A percentile compares a stretch with the other conserved stretches of the same genome.
These are phyloP conservation scores for Spinibarbus caldwelli DNA, from an alignment of 2,797 vertebrate species.

Conservation along the genomic window DNA sequence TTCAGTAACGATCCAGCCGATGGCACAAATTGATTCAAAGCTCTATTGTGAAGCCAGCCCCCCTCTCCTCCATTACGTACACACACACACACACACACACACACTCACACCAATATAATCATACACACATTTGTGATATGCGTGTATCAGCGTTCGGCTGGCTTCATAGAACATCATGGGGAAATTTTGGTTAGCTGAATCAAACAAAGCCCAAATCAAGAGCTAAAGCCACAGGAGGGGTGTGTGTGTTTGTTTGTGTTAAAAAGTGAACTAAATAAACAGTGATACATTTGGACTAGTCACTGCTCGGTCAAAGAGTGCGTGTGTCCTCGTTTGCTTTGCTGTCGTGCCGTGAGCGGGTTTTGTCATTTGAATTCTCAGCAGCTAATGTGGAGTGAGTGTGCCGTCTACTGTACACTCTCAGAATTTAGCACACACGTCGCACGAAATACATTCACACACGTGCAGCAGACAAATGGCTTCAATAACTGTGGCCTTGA, in stretches of 20 bases:
- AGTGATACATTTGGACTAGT: conserved; percentile 72
- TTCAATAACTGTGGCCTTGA: conserved; percentile 14
- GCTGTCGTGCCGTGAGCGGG: conserved; percentile 17
- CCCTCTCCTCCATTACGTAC: conserved; percentile 1
- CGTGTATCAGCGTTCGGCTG: conserved; percentile 53
- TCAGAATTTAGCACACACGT: conserved; percentile 52
- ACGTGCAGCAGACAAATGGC: not conserved
- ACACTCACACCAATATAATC: conserved; percentile 9
- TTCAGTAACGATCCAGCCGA: conserved; percentile 68
- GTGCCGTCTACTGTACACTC: conserved; percentile 74
- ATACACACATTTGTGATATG: conserved; percentile 65
- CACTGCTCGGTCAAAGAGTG: conserved; percentile 80
- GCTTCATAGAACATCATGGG: conserved; percentile 57
- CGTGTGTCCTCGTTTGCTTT: conserved; percentile 52
- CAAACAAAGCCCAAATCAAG: conserved; percentile 31
- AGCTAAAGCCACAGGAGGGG: conserved; percentile 62
- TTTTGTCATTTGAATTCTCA: conserved; percentile 24
- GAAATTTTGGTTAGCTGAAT: conserved; percentile 73
- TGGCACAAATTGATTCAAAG: conserved; percentile 49
- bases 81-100: conserved; percentile 16
- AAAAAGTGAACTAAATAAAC: conserved; percentile 72
- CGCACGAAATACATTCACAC: not conserved
- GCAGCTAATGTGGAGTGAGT: conserved; percentile 74
- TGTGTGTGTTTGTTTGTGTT: conserved; percentile 22
- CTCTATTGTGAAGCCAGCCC: conserved; percentile 39